Conservation (phyloP, 2,888 invertebrate genomes). For the Andricus curvator region DNA sequence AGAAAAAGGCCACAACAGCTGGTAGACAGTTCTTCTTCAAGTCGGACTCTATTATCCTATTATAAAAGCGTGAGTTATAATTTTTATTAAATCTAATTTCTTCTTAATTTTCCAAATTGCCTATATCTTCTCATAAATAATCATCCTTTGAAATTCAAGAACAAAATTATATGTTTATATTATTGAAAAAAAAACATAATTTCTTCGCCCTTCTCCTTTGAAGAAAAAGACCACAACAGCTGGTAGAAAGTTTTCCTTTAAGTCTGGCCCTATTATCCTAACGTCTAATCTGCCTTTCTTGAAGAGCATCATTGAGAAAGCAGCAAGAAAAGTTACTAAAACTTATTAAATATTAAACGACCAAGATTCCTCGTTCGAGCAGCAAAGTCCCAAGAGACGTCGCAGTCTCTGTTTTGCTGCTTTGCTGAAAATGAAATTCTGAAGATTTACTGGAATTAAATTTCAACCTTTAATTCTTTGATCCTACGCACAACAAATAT, state of each 20-base stretch:
- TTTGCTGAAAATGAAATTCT: slow-evolving; percentile 2
- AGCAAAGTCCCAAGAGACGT: not conserved
- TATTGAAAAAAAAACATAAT: not conserved
- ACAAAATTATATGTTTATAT: not conserved
- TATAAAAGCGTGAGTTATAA: too few relatives aligned
- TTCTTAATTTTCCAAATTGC: too few relatives aligned
- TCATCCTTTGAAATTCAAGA: too few relatives aligned
- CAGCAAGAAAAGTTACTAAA: slow-evolving; percentile 30
- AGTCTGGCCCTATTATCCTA: slow-evolving; percentile 10
- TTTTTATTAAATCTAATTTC: too few relatives aligned
- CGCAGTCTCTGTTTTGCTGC: not conserved
- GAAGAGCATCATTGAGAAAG: slow-evolving; percentile 1
- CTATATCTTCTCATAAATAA: too few relatives aligned
- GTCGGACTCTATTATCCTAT: slow-evolving; percentile 7
- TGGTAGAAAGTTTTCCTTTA: not conserved
- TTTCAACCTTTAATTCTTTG: too few relatives aligned
- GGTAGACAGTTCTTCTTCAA: not conserved
- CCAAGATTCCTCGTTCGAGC: not conserved
- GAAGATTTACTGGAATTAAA: not conserved
- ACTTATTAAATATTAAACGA: slow-evolving; percentile 29
- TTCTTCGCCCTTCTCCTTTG: too few relatives aligned
- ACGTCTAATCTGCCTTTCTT: slow-evolving; percentile 9
- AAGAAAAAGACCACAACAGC: not conserved
- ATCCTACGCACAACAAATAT: too few relatives aligned
- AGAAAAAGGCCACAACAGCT: not conserved